Evolutionary conservation across 1,140 invertebrate species (phyloP).

Genomic region (Nephotettix cincticeps): DNA sequence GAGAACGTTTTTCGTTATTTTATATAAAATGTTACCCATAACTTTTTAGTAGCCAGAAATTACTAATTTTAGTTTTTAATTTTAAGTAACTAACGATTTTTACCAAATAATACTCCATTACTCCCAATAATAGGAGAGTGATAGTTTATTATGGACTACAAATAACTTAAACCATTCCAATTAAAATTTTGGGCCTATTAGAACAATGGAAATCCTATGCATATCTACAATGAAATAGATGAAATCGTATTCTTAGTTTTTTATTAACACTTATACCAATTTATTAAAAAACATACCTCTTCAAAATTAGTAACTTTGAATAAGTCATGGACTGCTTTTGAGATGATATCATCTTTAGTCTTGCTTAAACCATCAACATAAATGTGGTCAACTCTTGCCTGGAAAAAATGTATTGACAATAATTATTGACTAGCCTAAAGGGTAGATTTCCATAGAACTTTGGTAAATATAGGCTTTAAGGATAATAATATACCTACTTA

Average conservation of each 20-base stretch:
- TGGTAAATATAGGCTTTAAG: no score
- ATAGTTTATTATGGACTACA: background rate
- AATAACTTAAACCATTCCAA: background rate
- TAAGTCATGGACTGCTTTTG: constrained; percentile 66
- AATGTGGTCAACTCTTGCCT: constrained; percentile 76
- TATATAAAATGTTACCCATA: no score
- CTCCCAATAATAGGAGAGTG: background rate
- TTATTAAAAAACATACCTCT: constrained; percentile 44
- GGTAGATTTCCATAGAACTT: no score
- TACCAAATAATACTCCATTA: background rate
- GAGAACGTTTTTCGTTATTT: no score
- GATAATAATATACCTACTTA: no score
- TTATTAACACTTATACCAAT: background rate
- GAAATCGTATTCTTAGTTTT: background rate
- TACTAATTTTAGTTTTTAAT: no score
- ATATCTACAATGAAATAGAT: background rate
- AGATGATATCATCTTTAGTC: constrained; percentile 83
- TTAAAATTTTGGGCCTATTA: background rate
- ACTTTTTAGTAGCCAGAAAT: no score
- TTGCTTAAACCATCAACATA: constrained; percentile 76
- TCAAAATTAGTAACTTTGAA: constrained; percentile 63
- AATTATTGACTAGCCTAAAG: no score
- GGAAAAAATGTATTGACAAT: constrained; percentile 34
- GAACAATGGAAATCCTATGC: background rate
- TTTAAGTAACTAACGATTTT: no score